phyloP scores from a whole-genome alignment of 92 coral and sea anemone genomes.

The Siderastrea radians region DNA sequence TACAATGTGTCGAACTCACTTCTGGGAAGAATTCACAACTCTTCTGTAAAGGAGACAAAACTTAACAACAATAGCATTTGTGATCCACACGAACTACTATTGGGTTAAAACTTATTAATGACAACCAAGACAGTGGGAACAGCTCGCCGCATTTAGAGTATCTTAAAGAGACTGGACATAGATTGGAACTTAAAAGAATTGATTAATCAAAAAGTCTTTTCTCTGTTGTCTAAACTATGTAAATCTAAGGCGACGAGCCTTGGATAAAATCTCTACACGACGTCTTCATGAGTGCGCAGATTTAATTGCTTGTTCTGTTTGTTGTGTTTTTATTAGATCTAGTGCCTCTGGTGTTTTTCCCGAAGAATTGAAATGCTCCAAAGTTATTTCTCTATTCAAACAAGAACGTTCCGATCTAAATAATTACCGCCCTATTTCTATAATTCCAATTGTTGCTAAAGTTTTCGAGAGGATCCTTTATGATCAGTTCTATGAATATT shows the following conservation, averaged over 20 bases:
- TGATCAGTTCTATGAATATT: slow-evolving; percentile 41
- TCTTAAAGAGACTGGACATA: slow-evolving; percentile 6
- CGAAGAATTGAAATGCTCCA: too few relatives aligned
- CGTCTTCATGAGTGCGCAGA: slow-evolving; percentile 3
- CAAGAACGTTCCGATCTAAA: too few relatives aligned
- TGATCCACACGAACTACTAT: slow-evolving; percentile 27
- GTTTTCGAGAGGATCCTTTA: too few relatives aligned
- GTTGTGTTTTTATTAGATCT: too few relatives aligned
- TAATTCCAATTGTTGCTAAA: too few relatives aligned
- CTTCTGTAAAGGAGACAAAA: slow-evolving; percentile 53
- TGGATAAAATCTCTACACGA: slow-evolving; percentile 1
- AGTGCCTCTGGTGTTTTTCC: too few relatives aligned
- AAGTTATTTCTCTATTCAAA: too few relatives aligned
- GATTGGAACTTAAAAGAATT: slow-evolving; percentile 27
- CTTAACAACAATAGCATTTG: slow-evolving; percentile 15
- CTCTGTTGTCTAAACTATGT: slow-evolving; percentile 64
- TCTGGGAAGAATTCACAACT: slow-evolving; percentile 41
- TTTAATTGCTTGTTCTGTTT: not conserved
- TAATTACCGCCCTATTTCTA: not conserved
- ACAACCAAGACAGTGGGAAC: not conserved
- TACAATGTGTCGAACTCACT: slow-evolving; percentile 45
- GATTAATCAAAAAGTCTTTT: not conserved
- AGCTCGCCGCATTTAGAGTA: not conserved
- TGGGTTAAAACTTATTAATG: slow-evolving; percentile 9
- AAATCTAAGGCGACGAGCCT: slow-evolving; percentile 71